Percentiles rank a stretch among this genome's conserved stretches.
phyloP scores from a whole-genome alignment of 1,140 invertebrate genomes.

The Drepana arcuata region DNA sequence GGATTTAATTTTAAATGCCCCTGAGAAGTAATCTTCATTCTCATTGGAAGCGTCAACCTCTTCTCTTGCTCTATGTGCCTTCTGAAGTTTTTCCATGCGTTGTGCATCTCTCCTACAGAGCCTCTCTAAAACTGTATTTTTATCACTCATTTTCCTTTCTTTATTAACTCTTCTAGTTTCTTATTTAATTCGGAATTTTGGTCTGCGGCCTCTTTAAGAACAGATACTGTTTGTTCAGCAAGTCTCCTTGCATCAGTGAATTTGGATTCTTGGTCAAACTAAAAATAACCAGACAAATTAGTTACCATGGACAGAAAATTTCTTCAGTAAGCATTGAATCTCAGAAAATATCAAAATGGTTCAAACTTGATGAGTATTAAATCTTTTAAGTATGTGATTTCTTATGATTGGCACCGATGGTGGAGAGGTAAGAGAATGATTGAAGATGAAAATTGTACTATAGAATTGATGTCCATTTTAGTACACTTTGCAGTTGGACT shows the following conservation, averaged over 20 bases:
- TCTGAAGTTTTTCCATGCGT: constrained; percentile 63
- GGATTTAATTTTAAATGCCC: constrained; percentile 61
- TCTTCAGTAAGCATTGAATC: constrained; percentile 1
- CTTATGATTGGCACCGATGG: no score
- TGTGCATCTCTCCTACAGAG: constrained; percentile 65
- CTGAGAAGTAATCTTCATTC: constrained; percentile 64
- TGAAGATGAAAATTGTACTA: no score
- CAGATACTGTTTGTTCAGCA: constrained; percentile 30
- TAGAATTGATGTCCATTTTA: no score
- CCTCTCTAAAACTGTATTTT: constrained; percentile 58
- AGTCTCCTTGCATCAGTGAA: constrained; percentile 44
- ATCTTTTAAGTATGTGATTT: no score
- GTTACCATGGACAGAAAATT: background rate
- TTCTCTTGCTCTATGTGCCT: constrained; percentile 64
- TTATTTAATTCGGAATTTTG: constrained; percentile 43
- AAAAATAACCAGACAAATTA: constrained; percentile 9
- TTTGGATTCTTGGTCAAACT: constrained; percentile 46
- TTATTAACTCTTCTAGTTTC: constrained; percentile 49
- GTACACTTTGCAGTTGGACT: no score
- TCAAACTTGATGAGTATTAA: constrained; percentile 22
- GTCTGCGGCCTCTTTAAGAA: constrained; percentile 43
- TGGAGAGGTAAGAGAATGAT: no score
- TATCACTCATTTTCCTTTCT: constrained; percentile 64
- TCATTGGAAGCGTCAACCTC: constrained; percentile 63
- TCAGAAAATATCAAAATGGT: constrained; percentile 9